phyloP scores from a whole-genome alignment of 2,888 invertebrate genomes.

The Chrysina gloriosa region DNA sequence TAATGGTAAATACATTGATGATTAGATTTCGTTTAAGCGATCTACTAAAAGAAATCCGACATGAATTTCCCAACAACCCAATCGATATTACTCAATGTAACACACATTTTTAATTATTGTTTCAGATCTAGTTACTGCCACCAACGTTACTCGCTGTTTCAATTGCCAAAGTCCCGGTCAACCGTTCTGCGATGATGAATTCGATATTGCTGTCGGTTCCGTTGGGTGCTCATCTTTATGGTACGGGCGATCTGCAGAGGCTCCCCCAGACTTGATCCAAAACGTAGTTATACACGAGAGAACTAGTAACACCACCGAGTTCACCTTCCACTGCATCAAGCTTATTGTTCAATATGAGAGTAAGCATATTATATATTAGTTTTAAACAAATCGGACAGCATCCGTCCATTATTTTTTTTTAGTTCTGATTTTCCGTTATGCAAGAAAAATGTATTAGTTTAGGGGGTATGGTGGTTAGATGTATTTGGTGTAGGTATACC shows the following conservation, averaged over 20 bases:
- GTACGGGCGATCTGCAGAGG: neutral
- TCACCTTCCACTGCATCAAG: slow-evolving; percentile 20
- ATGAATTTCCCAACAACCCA: no score
- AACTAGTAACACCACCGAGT: neutral
- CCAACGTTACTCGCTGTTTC: slow-evolving; percentile 1
- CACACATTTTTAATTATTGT: neutral
- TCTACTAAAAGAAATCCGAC: no score
- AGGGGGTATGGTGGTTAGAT: no score
- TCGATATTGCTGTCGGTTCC: neutral
- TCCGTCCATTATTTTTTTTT: no score
- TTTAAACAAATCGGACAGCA: no score
- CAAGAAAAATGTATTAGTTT: no score
- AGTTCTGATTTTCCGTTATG: no score
- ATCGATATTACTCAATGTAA: no score
- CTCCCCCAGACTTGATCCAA: neutral
- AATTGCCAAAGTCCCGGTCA: slow-evolving; percentile 1
- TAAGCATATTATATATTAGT: no score
- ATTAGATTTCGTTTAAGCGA: no score
- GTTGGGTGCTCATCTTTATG: neutral
- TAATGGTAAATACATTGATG: no score
- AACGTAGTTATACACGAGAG: neutral
- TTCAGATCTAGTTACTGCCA: neutral
- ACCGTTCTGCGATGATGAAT: slow-evolving; percentile 21
- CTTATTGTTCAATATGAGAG: slow-evolving; percentile 13
- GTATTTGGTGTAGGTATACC: no score